Evolutionary conservation across 2,113 vertebrate species (phyloP), one percentile per base, ranked within the genome.

Genomic region (Eptesicus fuscus): DNA sequence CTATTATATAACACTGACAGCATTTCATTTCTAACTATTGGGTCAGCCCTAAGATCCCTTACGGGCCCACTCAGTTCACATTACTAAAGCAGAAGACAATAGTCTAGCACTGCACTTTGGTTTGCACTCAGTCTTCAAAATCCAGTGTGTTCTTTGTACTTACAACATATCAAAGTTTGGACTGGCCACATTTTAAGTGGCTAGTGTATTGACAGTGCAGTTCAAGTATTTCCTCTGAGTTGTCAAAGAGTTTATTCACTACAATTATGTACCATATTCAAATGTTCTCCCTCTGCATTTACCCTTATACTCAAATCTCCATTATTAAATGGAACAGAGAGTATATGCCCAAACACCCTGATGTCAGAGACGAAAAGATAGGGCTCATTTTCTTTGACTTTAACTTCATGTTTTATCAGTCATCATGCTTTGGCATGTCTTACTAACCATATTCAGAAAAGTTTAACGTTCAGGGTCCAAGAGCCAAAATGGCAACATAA

Each of bases 401-500:
- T 78, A 32, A 13, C 5, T 40, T 84, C 6, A 37, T 78, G 69
- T 84, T 96, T 87, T 63, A 32, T 42, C 73, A 82, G 13, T 17
- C 4, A 30, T 2, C 20, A 40, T 49, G 9, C 9, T 94, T 83
- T 90, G 28, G 14, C n/a, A 53, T 47, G 20, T 83, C 61, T 91
- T 80, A 56, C 70, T 69, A 67, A 37, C 7, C 12, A 8, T 84
- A 70, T 78, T 93, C 53, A 90, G 40, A 88, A 78, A 77, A 61
- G 40, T 82, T 88, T 78, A 84, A 59, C 51, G 37, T 93, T 91
- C 23, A 73, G 18, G 18, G 37, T 65, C 83, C 70, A 91, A 89
- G n/a, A 73, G 40, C 74, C 59, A 70, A 61, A 80, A 92, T 56
- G 71, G 71, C 71, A 96, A 90, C 83, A 83, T 56, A 78, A 94